Percentiles rank a stretch among this genome's conserved stretches.
These are phyloP conservation scores for Tetragonisca angustula DNA, from an alignment of 2,888 invertebrate genomes.

Conservation along the genomic window DNA sequence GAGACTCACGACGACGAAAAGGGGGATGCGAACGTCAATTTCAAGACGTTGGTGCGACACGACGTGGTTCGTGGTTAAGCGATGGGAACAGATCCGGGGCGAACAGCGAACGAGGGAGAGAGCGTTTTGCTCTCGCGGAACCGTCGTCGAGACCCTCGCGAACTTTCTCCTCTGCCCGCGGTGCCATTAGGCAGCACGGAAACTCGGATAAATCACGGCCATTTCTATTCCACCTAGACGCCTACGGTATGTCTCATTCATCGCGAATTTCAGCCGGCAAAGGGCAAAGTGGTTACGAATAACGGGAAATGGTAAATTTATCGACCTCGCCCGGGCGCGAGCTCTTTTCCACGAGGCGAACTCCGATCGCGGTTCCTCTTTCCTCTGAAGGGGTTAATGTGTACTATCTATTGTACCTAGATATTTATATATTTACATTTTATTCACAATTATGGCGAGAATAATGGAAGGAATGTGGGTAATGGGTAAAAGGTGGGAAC, in stretches of 20 bases:
- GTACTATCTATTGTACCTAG: too few species aligned
- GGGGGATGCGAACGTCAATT: slow-evolving; percentile 62
- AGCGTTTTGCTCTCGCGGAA: slow-evolving; percentile 18
- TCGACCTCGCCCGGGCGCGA: not conserved
- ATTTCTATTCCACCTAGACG: slow-evolving; percentile 57
- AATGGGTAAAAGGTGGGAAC: too few species aligned
- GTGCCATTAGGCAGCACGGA: slow-evolving; percentile 54
- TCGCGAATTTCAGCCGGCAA: slow-evolving; percentile 24
- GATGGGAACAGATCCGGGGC: not conserved
- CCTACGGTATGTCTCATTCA: slow-evolving; percentile 54
- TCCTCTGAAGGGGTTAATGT: too few species aligned
- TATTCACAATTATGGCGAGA: too few species aligned
- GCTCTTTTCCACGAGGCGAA: slow-evolving; percentile 2
- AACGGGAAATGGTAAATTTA: slow-evolving; percentile 29
- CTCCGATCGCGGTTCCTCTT: not conserved
- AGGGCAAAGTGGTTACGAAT: slow-evolving; percentile 31
- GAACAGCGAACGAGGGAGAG: not conserved
- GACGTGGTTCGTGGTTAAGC: not conserved
- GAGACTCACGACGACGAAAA: not conserved
- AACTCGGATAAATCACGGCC: slow-evolving; percentile 65
- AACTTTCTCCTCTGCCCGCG: slow-evolving; percentile 61
- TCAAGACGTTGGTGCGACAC: not conserved
- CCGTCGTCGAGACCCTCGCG: slow-evolving; percentile 16
- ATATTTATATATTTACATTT: too few species aligned
- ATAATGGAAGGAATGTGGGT: too few species aligned